Evolutionary conservation across 2,888 invertebrate species (phyloP).

Genomic region (Thecocarcelia acutangulata): DNA sequence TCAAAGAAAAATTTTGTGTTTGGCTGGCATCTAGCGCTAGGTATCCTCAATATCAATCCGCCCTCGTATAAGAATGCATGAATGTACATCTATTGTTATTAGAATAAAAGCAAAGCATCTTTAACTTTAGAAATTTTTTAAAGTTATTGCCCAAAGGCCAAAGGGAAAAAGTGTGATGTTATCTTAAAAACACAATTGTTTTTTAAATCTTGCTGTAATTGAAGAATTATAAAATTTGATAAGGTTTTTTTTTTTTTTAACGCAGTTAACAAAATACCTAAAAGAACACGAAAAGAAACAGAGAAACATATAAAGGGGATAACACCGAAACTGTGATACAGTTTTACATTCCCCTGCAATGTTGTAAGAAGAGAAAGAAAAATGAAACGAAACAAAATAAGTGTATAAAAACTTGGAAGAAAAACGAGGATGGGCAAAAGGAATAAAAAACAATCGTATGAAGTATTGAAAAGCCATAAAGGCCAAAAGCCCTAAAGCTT

Average conservation of each 20-base stretch:
- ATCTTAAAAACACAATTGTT: conserved; percentile 27
- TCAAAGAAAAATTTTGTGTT: too few relatives aligned
- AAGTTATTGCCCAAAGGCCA: conserved; percentile 9
- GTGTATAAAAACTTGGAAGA: background rate
- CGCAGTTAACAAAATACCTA: background rate
- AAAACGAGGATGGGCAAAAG: conserved; percentile 1
- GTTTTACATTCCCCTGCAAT: conserved; percentile 3
- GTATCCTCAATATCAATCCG: too few relatives aligned
- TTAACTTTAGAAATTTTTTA: background rate
- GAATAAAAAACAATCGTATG: conserved; percentile 26
- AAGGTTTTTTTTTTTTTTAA: conserved; percentile 46
- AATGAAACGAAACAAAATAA: background rate
- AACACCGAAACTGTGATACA: conserved; percentile 19
- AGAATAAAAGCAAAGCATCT: background rate
- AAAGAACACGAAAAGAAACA: conserved; percentile 17
- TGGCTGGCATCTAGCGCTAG: too few relatives aligned
- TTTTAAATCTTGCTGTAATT: conserved; percentile 65
- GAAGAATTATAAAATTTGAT: conserved; percentile 69
- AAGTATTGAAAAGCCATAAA: conserved; percentile 66
- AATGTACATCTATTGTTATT: too few relatives aligned
- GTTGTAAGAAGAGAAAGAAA: conserved; percentile 13
- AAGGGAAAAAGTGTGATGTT: background rate
- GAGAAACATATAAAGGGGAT: conserved; percentile 35
- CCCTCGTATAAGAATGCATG: too few relatives aligned
- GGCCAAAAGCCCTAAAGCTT: conserved; percentile 61